phyloP scores from a whole-genome alignment of 2,797 vertebrate species.

The Mastacembelus armatus region DNA sequence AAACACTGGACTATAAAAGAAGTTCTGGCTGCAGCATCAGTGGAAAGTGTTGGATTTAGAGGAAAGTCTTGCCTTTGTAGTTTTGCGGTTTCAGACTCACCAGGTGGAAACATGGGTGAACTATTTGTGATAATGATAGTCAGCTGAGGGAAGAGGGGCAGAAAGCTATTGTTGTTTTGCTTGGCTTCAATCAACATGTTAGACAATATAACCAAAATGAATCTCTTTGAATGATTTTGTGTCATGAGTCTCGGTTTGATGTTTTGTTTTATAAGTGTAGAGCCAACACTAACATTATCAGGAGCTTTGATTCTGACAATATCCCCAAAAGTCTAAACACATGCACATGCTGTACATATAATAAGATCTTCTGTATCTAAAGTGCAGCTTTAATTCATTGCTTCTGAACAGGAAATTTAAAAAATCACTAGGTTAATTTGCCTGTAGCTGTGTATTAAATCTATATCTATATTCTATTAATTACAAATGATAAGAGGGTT shows the following conservation, averaged over 20 bases:
- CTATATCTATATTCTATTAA: neutral
- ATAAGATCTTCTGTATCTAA: neutral
- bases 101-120: slow-evolving; percentile 66
- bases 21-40: slow-evolving; percentile 16
- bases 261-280: too few species aligned
- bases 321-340: neutral
- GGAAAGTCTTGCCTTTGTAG: slow-evolving; percentile 47
- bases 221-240: too few species aligned
- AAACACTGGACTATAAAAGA: slow-evolving; percentile 2
- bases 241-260: too few species aligned
- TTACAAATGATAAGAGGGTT: neutral
- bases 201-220: neutral
- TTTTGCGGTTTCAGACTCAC: slow-evolving; percentile 49
- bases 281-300: neutral
- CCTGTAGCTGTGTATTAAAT: neutral
- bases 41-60: slow-evolving; percentile 41
- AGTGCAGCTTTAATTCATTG: neutral
- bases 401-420: neutral
- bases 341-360: neutral
- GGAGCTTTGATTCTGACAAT: neutral
- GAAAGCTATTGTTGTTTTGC: slow-evolving; percentile 28
- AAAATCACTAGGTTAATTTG: neutral
- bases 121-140: slow-evolving; percentile 61
- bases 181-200: slow-evolving; percentile 12
- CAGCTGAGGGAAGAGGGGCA: slow-evolving; percentile 65